Conservation (phyloP, 2,888 invertebrate species). For the Amblyjoppa fuscipennis region DNA sequence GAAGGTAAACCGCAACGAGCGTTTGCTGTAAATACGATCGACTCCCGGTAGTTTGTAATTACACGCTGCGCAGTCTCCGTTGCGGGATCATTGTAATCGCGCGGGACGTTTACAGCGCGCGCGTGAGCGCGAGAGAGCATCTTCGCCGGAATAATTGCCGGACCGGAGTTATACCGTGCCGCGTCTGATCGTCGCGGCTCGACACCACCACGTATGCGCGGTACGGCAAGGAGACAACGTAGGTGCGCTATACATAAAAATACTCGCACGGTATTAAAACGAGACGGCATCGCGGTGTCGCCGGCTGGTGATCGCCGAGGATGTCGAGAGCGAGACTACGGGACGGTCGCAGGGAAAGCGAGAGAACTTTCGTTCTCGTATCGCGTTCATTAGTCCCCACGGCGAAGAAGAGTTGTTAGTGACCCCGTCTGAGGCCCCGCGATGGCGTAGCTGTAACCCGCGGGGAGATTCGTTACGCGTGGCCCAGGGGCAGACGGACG, state of each 20-base stretch:
- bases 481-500: slow-evolving; percentile 29
- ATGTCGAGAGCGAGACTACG: slow-evolving; percentile 8
- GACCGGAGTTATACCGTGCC: slow-evolving; percentile 13
- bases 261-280: slow-evolving; percentile 36
- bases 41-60: slow-evolving; percentile 57
- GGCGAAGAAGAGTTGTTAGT: slow-evolving; percentile 27
- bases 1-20: not conserved
- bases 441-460: slow-evolving; percentile 17
- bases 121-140: slow-evolving; percentile 7
- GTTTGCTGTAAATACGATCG: slow-evolving; percentile 16
- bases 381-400: slow-evolving; percentile 58
- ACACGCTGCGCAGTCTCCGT: slow-evolving; percentile 51
- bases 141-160: slow-evolving; percentile 54
- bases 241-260: slow-evolving; percentile 35
- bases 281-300: slow-evolving; percentile 34
- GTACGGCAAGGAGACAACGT: slow-evolving; percentile 25
- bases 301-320: slow-evolving; percentile 23
- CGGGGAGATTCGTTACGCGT: slow-evolving; percentile 39
- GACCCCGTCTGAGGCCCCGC: slow-evolving; percentile 32
- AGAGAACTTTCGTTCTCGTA: slow-evolving; percentile 65
- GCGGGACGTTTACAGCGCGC: slow-evolving; percentile 56
- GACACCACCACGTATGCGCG: not conserved
- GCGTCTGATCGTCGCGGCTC: slow-evolving; percentile 3
- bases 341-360: slow-evolving; percentile 52
- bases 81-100: slow-evolving; percentile 64